phyloP scores from a whole-genome alignment of 2,113 vertebrate genomes.

The Herpailurus yagouaroundi region DNA sequence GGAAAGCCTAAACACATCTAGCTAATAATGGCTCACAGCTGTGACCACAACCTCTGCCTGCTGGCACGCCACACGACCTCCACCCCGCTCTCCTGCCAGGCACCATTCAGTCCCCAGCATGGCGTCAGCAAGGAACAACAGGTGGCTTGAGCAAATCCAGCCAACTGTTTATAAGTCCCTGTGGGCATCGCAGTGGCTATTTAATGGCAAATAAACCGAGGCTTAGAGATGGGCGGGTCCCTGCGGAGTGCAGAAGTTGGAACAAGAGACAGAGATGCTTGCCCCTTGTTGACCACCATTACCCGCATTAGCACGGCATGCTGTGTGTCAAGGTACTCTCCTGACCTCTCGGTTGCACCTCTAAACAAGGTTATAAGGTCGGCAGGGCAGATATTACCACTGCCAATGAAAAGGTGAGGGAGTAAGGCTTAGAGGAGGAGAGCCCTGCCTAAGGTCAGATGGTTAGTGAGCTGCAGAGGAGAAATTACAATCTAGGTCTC shows the following conservation, averaged over 20 bases:
- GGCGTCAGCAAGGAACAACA: conserved; percentile 43
- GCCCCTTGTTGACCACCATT: not conserved
- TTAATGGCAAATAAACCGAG: conserved; percentile 32
- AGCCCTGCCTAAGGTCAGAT: not conserved
- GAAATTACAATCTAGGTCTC: not conserved
- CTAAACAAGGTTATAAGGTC: not conserved
- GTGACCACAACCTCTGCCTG: conserved; percentile 40
- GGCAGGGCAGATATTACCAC: not conserved
- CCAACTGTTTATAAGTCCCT: conserved; percentile 37
- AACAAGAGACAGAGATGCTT: conserved; percentile 42
- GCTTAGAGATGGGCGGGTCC: conserved; percentile 24
- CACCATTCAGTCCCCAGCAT: conserved; percentile 37
- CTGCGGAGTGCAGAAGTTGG: not conserved
- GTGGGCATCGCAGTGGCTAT: conserved; percentile 8
- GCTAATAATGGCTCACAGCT: conserved; percentile 54
- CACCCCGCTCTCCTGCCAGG: conserved; percentile 31
- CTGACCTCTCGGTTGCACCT: not conserved
- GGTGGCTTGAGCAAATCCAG: conserved; percentile 53
- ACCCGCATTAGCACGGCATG: not conserved
- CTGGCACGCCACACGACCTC: conserved; percentile 57
- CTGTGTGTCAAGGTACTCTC: not conserved
- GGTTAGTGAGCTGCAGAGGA: conserved; percentile 10
- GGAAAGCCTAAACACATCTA: conserved; percentile 64
- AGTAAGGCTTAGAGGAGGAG: not conserved
- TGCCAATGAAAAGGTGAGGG: not conserved